Evolutionary conservation across 2,113 vertebrate species (phyloP).

Genomic region (Oenanthe oenanthe): DNA sequence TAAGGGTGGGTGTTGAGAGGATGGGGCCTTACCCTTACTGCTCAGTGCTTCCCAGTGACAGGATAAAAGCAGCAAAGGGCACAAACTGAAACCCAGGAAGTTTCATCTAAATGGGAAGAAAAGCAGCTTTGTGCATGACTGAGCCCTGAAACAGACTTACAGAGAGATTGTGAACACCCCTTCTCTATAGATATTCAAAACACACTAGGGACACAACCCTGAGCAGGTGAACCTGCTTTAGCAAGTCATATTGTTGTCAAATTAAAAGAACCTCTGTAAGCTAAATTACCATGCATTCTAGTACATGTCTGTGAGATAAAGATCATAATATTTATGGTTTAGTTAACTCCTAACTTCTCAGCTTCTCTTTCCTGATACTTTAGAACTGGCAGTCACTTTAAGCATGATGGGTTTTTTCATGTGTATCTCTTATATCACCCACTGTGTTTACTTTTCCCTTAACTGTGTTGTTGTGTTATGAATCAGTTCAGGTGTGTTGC

Average conservation of each 20-base stretch:
- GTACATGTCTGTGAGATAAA: background rate
- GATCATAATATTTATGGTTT: background rate
- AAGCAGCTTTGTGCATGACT: background rate
- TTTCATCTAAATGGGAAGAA: background rate
- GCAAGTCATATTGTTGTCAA: background rate
- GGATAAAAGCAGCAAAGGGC: background rate
- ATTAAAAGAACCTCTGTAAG: background rate
- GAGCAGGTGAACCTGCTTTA: background rate
- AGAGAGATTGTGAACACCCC: background rate
- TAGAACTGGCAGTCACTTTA: background rate
- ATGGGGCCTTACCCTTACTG: background rate
- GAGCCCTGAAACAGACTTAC: background rate
- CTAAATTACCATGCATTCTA: background rate
- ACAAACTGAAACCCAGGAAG: background rate
- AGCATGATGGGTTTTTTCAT: background rate
- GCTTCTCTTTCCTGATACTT: background rate
- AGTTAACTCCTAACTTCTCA: background rate
- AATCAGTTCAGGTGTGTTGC: background rate
- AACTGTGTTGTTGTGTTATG: background rate
- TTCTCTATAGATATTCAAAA: background rate
- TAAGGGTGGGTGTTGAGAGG: fast-evolving
- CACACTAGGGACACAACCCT: too few species aligned
- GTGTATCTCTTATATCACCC: background rate
- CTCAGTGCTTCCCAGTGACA: background rate
- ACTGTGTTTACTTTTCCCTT: background rate